phyloP scores from a whole-genome alignment of 1,140 invertebrate genomes.

The Drosophila obscura region DNA sequence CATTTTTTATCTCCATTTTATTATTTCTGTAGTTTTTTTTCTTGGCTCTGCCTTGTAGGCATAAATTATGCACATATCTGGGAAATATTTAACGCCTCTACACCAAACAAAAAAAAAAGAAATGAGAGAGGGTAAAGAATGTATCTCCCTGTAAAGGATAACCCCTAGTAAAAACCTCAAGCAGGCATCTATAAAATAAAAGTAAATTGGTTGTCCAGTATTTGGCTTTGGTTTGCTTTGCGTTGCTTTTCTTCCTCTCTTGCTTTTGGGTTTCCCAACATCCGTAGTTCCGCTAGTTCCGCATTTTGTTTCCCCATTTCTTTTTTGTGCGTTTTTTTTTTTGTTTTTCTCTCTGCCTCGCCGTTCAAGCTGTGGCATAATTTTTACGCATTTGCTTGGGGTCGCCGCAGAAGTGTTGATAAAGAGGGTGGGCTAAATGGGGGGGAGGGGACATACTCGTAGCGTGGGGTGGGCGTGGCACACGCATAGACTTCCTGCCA shows the following conservation, averaged over 20 bases:
- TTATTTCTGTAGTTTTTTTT: constrained; percentile 28
- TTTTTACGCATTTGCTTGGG: constrained; percentile 61
- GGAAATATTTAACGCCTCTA: constrained; percentile 65
- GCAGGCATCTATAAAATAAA: constrained; percentile 57
- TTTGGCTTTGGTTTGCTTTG: constrained; percentile 8
- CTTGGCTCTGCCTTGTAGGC: constrained; percentile 31
- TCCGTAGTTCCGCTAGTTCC: constrained; percentile 23
- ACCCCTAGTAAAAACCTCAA: constrained; percentile 41
- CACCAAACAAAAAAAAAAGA: neutral
- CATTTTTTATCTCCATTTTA: constrained; percentile 50
- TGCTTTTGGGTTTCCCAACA: neutral
- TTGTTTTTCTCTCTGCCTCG: constrained; percentile 4
- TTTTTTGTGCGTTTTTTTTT: constrained; percentile 35
- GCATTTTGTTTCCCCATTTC: constrained; percentile 24
- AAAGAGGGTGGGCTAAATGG: neutral
- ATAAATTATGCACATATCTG: constrained; percentile 58
- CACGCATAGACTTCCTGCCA: constrained; percentile 44
- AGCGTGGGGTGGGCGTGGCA: constrained; percentile 29
- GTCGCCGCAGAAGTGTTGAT: constrained; percentile 40
- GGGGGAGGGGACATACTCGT: neutral
- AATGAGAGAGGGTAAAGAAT: neutral
- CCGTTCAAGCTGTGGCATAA: constrained; percentile 67
- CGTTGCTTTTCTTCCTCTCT: too few species aligned
- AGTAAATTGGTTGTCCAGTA: constrained; percentile 59
- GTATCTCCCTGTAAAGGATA: constrained; percentile 5